A percentile compares a stretch with the other conserved stretches of the same genome.
These are phyloP conservation scores for Gopherus evgoodei DNA, from an alignment of 2,113 vertebrate species.

Conservation along the genomic window DNA sequence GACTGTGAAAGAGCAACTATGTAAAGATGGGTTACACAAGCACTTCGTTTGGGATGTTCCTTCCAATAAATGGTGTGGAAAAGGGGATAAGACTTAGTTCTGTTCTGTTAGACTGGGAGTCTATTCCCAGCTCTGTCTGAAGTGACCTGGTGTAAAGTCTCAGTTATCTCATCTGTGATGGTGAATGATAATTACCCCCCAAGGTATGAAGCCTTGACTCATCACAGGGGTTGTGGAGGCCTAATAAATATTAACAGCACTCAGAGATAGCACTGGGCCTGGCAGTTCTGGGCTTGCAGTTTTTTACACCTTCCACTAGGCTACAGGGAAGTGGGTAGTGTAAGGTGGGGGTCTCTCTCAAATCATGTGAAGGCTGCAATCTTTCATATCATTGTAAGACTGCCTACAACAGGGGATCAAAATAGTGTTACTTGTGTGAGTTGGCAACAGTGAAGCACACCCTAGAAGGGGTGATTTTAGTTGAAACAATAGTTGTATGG, in stretches of 20 bases:
- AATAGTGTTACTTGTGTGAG: background rate
- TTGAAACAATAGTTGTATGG: background rate
- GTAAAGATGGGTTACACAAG: background rate
- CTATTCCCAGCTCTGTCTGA: accelerated
- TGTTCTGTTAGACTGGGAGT: background rate
- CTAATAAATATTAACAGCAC: background rate
- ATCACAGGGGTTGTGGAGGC: background rate
- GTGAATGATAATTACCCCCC: background rate
- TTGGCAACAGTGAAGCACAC: background rate
- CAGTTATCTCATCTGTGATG: background rate
- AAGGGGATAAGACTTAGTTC: background rate
- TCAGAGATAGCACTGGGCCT: background rate
- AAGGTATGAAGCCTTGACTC: background rate
- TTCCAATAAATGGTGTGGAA: background rate
- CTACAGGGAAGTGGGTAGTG: background rate
- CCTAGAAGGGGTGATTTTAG: background rate
- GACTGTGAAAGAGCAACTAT: background rate
- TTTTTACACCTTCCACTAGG: background rate
- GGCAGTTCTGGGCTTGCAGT: background rate
- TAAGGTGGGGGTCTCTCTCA: background rate
- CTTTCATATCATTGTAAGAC: background rate
- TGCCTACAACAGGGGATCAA: background rate
- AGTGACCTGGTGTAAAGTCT: background rate
- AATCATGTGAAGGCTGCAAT: background rate
- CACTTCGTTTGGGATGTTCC: background rate